Base-by-base conservation (phyloP, 2,888 invertebrate species). In the Polyommatus iphigenia region DNA sequence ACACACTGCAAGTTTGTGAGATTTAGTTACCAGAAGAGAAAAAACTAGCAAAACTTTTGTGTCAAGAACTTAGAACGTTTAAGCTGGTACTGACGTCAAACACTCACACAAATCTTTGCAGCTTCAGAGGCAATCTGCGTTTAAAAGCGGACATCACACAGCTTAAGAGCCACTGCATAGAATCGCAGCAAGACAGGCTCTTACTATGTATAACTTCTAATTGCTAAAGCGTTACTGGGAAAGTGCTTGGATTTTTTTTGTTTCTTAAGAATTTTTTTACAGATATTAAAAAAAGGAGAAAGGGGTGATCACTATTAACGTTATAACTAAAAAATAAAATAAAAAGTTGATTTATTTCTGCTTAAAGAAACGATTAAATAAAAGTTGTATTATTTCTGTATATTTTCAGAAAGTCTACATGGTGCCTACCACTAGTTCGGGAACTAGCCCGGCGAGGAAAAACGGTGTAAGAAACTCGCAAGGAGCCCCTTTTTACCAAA, bases 61-160 rank as follows among this genome's bases (percentile, higher is more conserved):
- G 67, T 29, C 67, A 67, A 67, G 29, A 29, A 67, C 29, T 67
- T 67, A 67, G 67, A 67, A 29, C 67, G 67, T 15, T 67, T 67
- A 29, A 67, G 62, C 62, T 15, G 67, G 15, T 15, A 4, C 18
- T 67, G 67, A 67, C 29, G 67, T 32, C 67, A 67, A 29, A 67
- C 29, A 67, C 29, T 67, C 67, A 15, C 15, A 67, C 29, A 67
- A 29, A 67, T 67, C 67, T 67, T 67, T 67, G 67, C 32, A 67
- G 29, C 10, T 67, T 29, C 67, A 10, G 29, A 67, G 29, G 29
- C 29, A 67, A 67, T 67, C 67, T 29, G 29, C 67, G 29, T 67
- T 29, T 67, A 18, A 67, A 67, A 67, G 6, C 67, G 32, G 67
- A 67, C 29, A 29, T 67, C 67, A 62, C 29, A 67, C 29, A 29